Evolutionary conservation across 2,888 invertebrate genomes (phyloP).

Genomic region (Diarsia brunnea): DNA sequence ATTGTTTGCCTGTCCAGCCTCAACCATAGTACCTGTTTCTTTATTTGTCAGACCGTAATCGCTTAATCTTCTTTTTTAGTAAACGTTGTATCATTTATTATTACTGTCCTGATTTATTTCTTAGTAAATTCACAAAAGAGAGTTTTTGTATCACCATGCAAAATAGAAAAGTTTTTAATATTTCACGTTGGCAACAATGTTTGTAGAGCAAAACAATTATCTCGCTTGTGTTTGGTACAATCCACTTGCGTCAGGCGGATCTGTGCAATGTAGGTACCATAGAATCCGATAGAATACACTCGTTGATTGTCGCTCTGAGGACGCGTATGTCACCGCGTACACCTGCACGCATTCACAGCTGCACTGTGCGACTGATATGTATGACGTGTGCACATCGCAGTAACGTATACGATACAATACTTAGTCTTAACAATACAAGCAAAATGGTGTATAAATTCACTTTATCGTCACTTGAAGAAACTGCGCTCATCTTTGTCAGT

Average conservation of each 20-base stretch:
- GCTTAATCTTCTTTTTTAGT: neutral
- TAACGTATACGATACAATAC: neutral
- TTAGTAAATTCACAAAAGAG: neutral
- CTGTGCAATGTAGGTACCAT: neutral
- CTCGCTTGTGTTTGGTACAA: slow-evolving; percentile 2
- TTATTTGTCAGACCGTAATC: neutral
- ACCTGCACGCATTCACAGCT: neutral
- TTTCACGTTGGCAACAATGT: slow-evolving; percentile 1
- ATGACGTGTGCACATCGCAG: neutral
- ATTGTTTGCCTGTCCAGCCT: neutral
- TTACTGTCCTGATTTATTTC: neutral
- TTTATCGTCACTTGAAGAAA: slow-evolving; percentile 8
- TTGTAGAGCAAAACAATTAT: slow-evolving; percentile 12
- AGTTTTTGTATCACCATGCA: neutral
- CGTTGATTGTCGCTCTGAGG: neutral
- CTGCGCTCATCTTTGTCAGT: neutral
- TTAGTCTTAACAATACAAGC: neutral
- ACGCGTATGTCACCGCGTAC: neutral
- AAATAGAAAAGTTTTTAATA: neutral
- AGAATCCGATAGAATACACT: neutral
- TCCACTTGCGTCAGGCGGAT: neutral
- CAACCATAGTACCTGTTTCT: neutral
- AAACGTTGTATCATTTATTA: neutral
- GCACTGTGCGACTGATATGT: neutral
- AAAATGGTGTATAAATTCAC: neutral